Conservation (phyloP, 2,797 vertebrate species). For the Silurus lanzhouensis region DNA sequence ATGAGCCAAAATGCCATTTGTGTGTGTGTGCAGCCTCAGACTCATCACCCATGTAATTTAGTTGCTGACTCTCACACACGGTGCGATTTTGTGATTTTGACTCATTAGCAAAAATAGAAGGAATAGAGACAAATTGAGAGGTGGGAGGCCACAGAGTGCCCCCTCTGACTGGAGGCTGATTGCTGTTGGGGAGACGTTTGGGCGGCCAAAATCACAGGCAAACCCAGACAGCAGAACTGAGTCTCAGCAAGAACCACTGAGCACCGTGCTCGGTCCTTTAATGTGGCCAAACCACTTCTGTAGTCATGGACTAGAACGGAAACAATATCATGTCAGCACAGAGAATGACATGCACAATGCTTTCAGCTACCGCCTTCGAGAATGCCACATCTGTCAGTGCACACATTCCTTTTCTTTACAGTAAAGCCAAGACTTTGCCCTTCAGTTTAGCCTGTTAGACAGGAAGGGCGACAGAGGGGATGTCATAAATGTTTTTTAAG, state of each 20-base stretch:
- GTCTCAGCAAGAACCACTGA: conserved; percentile 47
- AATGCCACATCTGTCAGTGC: conserved; percentile 51
- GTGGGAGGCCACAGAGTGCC: conserved; percentile 49
- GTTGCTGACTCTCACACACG: conserved; percentile 33
- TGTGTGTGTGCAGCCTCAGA: conserved; percentile 44
- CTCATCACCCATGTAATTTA: conserved; percentile 59
- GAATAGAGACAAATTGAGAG: conserved; percentile 54
- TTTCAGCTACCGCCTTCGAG: conserved; percentile 43
- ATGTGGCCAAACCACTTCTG: conserved; percentile 53
- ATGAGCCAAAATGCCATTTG: conserved; percentile 52
- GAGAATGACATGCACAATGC: conserved; percentile 40
- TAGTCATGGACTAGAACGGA: conserved; percentile 48
- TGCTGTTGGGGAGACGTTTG: conserved; percentile 35
- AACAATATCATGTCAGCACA: conserved; percentile 55
- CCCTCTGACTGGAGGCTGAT: conserved; percentile 40
- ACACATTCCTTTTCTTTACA: conserved; percentile 20
- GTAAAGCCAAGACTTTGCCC: conserved; percentile 24
- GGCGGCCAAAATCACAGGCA: conserved; percentile 44
- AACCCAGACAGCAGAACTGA: conserved; percentile 43
- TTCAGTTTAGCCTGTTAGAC: conserved; percentile 25
- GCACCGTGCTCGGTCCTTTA: conserved; percentile 42
- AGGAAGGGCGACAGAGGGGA: conserved; percentile 12
- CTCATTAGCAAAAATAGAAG: conserved; percentile 58
- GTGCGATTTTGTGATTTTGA: conserved; percentile 46
- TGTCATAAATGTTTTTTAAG: conserved; percentile 15